Base-by-base conservation (phyloP, 2,888 invertebrate genomes). In the Dysmachus trigonus region DNA sequence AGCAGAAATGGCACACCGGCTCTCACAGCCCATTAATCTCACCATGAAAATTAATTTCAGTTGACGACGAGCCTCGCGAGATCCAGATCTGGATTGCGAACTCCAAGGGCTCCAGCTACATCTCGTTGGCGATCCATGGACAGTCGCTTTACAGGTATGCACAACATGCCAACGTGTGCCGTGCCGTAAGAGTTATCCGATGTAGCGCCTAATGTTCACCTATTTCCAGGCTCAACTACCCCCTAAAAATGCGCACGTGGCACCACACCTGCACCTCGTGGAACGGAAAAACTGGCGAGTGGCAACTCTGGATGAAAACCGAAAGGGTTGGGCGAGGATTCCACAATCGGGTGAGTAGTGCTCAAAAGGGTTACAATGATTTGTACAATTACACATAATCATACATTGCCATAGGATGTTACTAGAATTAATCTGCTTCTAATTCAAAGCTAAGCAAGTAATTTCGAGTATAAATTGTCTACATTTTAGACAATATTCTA, bases 221-320 rank as follows among this genome's bases (percentile, higher is more conserved):
- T 22, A 62, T 73, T 90, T 89, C 41, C 90, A 94, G 95, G 87
- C 92, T 95, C 87, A 95, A 95, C 91, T 95, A 95, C 91, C 95
- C 95, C 79, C 90, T 95, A 88, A 93, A 94, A 88, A 92, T 95
- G 90, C 94, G 95, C 91, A 94, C 94, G 91, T 97, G 97, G 97
- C 97, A 97, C 93, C 97, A 97, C 91, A 95, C 96, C 82, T 97
- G 97, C 90, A 95, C 96, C 89, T 97, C 97, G 85, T 97, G 97
- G 97, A 97, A 97, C 91, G 97, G 97, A 22, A 95, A 95, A 90
- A 96, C 97, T 7, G 97, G 97, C 79, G 97, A 97, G 92, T 97
- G 97, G 97, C 97, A 97, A 92, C 94, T 97, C 89, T 97, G 97
- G 97, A 95, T 97, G 87, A 96, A 96, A 91, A 95, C 95, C 27